A percentile compares a stretch with the other conserved stretches of the same genome.
Evolutionary conservation across 2,888 invertebrate species (phyloP).

Genomic region (Chaitophorus viminalis): DNA sequence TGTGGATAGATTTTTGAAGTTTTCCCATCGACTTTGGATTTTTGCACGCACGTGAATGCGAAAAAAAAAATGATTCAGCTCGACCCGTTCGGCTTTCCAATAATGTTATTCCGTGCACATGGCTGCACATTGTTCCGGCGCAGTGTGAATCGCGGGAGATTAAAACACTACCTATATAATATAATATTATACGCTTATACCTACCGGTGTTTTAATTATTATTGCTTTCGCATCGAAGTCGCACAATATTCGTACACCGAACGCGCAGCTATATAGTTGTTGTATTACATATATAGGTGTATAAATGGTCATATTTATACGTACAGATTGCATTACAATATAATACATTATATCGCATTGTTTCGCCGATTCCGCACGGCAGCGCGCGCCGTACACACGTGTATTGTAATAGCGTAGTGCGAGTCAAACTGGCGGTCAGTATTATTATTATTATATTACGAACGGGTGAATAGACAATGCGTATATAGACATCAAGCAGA

Average conservation of each 20-base stretch:
- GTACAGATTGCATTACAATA: no score
- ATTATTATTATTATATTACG: neutral
- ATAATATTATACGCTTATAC: no score
- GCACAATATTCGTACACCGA: neutral
- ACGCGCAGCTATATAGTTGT: no score
- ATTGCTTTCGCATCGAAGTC: slow-evolving; percentile 47
- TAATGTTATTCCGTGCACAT: slow-evolving; percentile 27
- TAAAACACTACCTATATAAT: neutral
- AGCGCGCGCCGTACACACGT: neutral
- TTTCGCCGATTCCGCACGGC: neutral
- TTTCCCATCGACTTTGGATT: neutral
- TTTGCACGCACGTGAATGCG: no score
- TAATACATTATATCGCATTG: neutral
- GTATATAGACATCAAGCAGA: slow-evolving; percentile 2
- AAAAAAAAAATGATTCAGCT: neutral
- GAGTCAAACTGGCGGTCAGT: slow-evolving; percentile 26
- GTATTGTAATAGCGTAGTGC: neutral
- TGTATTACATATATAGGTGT: no score
- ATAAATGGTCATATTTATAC: neutral
- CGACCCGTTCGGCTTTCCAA: slow-evolving; percentile 31
- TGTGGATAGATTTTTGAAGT: neutral
- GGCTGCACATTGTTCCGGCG: slow-evolving; percentile 7
- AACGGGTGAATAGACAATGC: neutral
- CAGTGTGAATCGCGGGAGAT: slow-evolving; percentile 33
- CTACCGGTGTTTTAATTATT: slow-evolving; percentile 16